These are phyloP conservation scores for Pelodytes ibericus DNA, from an alignment of 2,797 vertebrate species.

Conservation along the genomic window DNA sequence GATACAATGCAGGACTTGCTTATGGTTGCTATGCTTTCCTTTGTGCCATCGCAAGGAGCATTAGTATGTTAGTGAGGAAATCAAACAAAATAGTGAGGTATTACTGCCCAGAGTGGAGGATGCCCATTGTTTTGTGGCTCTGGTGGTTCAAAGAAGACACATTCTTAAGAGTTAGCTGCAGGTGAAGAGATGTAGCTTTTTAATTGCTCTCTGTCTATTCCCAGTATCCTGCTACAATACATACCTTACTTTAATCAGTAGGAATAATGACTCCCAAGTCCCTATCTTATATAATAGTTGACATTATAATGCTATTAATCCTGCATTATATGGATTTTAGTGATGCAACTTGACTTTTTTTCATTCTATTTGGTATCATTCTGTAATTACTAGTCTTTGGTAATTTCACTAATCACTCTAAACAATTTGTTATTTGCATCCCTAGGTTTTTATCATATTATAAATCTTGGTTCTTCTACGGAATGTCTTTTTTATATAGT, in stretches of 20 bases:
- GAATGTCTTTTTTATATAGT: neutral
- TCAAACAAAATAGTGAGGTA: too few relatives aligned
- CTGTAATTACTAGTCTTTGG: neutral
- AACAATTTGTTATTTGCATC: neutral
- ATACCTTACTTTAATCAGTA: constrained; percentile 3
- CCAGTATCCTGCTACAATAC: neutral
- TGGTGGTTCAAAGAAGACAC: too few relatives aligned
- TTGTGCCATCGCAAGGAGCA: too few relatives aligned
- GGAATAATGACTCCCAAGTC: constrained; percentile 25
- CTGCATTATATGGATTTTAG: constrained; percentile 25
- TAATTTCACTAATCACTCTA: neutral
- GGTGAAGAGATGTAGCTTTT: too few relatives aligned
- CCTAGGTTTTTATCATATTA: neutral
- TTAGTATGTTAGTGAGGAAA: too few relatives aligned
- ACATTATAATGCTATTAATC: constrained; percentile 22
- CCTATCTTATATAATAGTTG: constrained; percentile 13
- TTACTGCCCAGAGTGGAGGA: too few relatives aligned
- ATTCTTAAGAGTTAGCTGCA: too few relatives aligned
- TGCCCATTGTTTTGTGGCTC: too few relatives aligned
- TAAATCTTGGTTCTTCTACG: neutral
- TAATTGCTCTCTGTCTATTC: too few relatives aligned
- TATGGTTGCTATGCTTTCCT: too few relatives aligned
- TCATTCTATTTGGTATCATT: neutral
- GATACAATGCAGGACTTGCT: too few relatives aligned
- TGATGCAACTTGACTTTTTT: neutral